phyloP scores from a whole-genome alignment of 2,888 invertebrate genomes.

The Empis stercorea region DNA sequence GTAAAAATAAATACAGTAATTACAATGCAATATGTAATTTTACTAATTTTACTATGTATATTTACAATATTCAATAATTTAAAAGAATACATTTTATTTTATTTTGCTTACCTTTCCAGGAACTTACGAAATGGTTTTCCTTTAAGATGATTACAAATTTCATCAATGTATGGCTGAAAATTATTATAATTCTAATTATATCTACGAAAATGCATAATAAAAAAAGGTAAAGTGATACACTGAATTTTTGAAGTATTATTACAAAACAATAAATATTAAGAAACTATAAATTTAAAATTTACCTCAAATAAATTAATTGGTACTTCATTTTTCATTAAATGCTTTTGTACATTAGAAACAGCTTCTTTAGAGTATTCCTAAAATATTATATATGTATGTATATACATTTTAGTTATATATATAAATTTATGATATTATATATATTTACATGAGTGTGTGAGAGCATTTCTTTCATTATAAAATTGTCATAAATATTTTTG shows the following conservation, averaged over 20 bases:
- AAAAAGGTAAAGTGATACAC: too few species aligned
- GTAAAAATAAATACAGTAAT: too few species aligned
- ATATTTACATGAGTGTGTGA: constrained; percentile 98
- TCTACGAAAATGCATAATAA: too few species aligned
- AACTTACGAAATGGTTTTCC: constrained; percentile 96
- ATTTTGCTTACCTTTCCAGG: constrained; percentile 77
- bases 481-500: constrained; percentile 97
- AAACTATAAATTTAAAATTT: constrained; percentile 23
- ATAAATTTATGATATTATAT: too few species aligned
- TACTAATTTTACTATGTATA: too few species aligned
- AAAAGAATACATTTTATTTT: not conserved
- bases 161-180: constrained; percentile 96
- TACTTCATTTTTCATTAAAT: constrained; percentile 93
- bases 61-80: too few species aligned
- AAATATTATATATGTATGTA: too few species aligned
- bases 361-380: constrained; percentile 98
- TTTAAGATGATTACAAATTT: constrained; percentile 95
- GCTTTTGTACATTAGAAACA: constrained; percentile 94
- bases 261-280: too few species aligned
- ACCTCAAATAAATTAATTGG: constrained; percentile 97
- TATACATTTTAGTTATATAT: too few species aligned
- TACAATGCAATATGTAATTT: too few species aligned
- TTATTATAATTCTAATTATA: not conserved
- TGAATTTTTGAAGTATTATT: too few species aligned
- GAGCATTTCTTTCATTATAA: constrained; percentile 99